These are phyloP conservation scores for Psylliodes chrysocephalus DNA, from an alignment of 2,888 invertebrate species.

Conservation along the genomic window DNA sequence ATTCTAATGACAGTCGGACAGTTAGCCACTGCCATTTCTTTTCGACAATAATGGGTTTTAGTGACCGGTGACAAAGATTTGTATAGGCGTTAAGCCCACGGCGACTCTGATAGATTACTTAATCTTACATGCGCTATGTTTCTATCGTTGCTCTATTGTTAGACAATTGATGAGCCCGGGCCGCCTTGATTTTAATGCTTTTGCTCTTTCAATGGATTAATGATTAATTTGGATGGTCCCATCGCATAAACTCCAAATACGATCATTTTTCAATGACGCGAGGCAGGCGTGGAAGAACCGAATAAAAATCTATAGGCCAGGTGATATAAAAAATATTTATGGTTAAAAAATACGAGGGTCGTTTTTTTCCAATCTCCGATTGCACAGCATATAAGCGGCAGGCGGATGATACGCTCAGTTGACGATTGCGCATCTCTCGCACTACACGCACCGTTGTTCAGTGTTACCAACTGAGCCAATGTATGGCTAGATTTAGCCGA, in stretches of 20 bases:
- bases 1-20: background rate
- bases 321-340: no score
- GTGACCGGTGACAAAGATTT: constrained; percentile 47
- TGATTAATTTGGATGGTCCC: constrained; percentile 50
- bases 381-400: no score
- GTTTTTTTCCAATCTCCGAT: no score
- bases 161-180: constrained; percentile 57
- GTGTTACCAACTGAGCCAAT: no score
- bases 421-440: no score
- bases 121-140: constrained; percentile 54
- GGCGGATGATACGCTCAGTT: no score
- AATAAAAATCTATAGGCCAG: constrained; percentile 23
- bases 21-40: constrained; percentile 19
- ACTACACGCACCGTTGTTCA: no score
- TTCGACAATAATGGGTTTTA: constrained; percentile 45
- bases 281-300: constrained; percentile 38
- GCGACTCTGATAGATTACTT: constrained; percentile 47
- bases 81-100: constrained; percentile 47
- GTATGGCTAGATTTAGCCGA: no score
- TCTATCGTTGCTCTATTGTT: constrained; percentile 56
- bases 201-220: constrained; percentile 55
- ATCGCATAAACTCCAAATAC: constrained; percentile 21
- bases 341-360: no score
- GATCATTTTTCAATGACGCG: constrained; percentile 43
- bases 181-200: constrained; percentile 56